These are phyloP conservation scores for Rhodeus uyekii DNA, from an alignment of 2,797 vertebrate species.

Conservation along the genomic window DNA sequence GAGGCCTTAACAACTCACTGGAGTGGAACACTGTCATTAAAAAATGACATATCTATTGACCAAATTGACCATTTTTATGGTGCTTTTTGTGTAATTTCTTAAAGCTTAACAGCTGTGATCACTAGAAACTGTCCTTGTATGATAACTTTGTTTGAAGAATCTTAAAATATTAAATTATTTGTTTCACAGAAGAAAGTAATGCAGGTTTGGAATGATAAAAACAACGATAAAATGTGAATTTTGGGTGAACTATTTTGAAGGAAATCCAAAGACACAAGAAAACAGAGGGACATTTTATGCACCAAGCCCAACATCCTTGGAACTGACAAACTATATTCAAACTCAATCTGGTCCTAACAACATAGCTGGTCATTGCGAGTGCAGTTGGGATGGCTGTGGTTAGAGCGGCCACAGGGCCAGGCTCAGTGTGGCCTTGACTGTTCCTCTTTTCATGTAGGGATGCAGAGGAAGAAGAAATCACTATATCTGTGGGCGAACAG, in stretches of 20 bases:
- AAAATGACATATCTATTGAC: neutral
- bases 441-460: constrained; percentile 21
- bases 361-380: constrained; percentile 8
- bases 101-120: neutral
- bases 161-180: neutral
- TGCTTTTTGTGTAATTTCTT: neutral
- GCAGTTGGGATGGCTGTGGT: constrained; percentile 25
- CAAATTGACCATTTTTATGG: neutral
- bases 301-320: neutral
- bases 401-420: constrained; percentile 24
- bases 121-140: neutral
- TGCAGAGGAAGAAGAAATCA: constrained; percentile 28
- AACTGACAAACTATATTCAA: constrained; percentile 19
- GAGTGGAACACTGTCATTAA: neutral
- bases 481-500: constrained; percentile 42
- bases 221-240: neutral
- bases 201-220: neutral
- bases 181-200: neutral
- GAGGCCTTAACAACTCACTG: neutral
- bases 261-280: neutral
- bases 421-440: constrained; percentile 34
- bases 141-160: neutral
- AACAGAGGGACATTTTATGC: neutral
- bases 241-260: neutral
- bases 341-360: neutral